phyloP scores from a whole-genome alignment of 2,888 invertebrate species.

The Abrostola triplasia region DNA sequence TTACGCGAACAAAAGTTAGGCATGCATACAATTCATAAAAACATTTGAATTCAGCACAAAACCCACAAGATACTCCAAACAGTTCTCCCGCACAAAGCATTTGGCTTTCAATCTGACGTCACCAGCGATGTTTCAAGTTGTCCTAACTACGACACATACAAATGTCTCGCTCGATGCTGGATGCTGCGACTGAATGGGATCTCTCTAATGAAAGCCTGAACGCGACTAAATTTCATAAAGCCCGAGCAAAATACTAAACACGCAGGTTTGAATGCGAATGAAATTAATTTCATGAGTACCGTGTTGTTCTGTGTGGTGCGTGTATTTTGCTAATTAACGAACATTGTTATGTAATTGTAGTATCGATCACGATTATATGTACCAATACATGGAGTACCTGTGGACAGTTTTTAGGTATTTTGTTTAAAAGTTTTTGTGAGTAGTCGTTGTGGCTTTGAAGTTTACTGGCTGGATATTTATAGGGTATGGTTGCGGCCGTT shows the following conservation, averaged over 20 bases:
- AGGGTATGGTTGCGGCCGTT: no score
- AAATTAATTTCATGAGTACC: background rate
- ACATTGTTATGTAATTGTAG: background rate
- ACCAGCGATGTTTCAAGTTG: slow-evolving; percentile 18
- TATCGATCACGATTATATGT: no score
- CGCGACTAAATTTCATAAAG: slow-evolving; percentile 45
- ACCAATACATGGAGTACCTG: no score
- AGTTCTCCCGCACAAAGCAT: background rate
- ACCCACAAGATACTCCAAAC: no score
- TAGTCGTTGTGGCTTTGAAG: no score
- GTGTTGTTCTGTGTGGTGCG: background rate
- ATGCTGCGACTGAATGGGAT: slow-evolving; percentile 33
- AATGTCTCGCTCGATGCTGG: slow-evolving; percentile 30
- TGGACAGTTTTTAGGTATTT: no score
- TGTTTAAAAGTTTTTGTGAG: no score
- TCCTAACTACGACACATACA: slow-evolving; percentile 34
- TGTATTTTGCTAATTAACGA: background rate
- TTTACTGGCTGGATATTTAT: no score
- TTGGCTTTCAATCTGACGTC: slow-evolving; percentile 1
- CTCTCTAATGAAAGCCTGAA: slow-evolving; percentile 26
- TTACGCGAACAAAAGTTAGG: no score
- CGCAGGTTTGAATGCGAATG: no score
- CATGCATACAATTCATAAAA: no score
- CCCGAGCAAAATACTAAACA: slow-evolving; percentile 22
- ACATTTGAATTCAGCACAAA: no score